Evolutionary conservation across 2,888 invertebrate genomes (phyloP).

Genomic region (Morpho achilles): DNA sequence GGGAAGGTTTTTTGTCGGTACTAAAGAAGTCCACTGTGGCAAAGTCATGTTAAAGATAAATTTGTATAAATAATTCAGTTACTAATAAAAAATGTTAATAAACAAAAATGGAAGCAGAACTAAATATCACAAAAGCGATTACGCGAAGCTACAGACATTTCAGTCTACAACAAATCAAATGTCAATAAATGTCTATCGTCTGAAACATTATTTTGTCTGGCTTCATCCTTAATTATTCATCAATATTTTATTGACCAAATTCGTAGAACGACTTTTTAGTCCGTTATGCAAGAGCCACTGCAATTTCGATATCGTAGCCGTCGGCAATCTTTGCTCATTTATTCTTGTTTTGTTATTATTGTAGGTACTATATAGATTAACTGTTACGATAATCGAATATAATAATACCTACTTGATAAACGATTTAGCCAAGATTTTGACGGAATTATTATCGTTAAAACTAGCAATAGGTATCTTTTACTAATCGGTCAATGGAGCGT

Average conservation of each 20-base stretch:
- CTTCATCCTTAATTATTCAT: constrained; percentile 2
- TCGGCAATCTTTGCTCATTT: constrained; percentile 10
- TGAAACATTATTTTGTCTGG: neutral
- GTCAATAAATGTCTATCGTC: too few species aligned
- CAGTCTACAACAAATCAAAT: too few species aligned
- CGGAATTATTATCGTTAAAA: neutral
- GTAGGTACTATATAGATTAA: constrained; percentile 14
- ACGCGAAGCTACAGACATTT: too few species aligned
- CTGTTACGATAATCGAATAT: constrained; percentile 10
- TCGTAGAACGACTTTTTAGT: constrained; percentile 7
- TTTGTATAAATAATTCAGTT: too few species aligned
- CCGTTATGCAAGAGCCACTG: constrained; percentile 14
- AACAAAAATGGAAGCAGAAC: neutral
- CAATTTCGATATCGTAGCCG: constrained; percentile 16
- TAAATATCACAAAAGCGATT: neutral
- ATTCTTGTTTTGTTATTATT: constrained; percentile 11
- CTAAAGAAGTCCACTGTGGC: too few species aligned
- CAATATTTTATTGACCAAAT: neutral
- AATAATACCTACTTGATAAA: constrained; percentile 12
- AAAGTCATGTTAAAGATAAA: too few species aligned
- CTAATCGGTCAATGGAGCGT: constrained; percentile 30
- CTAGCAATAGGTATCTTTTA: constrained; percentile 17
- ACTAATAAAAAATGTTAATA: neutral
- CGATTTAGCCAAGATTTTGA: constrained; percentile 13
- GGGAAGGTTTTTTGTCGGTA: too few species aligned